phyloP scores from a whole-genome alignment of 2,797 vertebrate genomes.

The Crypturellus tataupa region DNA sequence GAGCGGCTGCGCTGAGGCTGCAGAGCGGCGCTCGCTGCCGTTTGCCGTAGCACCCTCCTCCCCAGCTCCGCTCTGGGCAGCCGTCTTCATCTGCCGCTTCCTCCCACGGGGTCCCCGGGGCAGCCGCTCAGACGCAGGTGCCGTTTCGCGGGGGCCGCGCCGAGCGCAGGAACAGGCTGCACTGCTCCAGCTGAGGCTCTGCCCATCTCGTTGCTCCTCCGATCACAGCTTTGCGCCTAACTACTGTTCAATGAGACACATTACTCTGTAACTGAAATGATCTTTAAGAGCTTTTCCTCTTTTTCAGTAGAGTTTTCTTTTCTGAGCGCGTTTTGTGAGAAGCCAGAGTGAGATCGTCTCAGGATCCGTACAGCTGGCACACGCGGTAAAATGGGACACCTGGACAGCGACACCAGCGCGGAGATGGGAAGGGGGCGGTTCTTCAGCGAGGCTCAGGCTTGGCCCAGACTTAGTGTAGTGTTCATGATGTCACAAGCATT shows the following conservation, averaged over 20 bases:
- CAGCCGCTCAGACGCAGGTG: background rate
- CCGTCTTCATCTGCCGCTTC: background rate
- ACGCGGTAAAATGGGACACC: background rate
- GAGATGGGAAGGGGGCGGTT: background rate
- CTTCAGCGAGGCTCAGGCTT: conserved; percentile 45
- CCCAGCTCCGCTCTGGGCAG: background rate
- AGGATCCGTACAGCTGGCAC: background rate
- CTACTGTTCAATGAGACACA: background rate
- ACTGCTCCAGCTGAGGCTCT: background rate
- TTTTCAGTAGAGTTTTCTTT: background rate
- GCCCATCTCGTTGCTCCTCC: background rate
- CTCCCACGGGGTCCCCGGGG: background rate
- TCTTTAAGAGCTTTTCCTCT: background rate
- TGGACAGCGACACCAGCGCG: conserved; percentile 42
- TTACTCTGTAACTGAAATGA: background rate
- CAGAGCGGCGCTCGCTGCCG: background rate
- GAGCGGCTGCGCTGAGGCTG: background rate
- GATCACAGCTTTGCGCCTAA: background rate
- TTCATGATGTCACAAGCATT: background rate
- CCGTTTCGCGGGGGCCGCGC: background rate
- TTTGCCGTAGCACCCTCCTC: background rate
- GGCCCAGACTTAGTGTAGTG: background rate
- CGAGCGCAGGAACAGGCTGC: background rate
- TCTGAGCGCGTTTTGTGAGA: background rate
- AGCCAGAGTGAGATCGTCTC: background rate